Conservation (phyloP, 2,797 vertebrate genomes). For the Siniperca undulata region DNA sequence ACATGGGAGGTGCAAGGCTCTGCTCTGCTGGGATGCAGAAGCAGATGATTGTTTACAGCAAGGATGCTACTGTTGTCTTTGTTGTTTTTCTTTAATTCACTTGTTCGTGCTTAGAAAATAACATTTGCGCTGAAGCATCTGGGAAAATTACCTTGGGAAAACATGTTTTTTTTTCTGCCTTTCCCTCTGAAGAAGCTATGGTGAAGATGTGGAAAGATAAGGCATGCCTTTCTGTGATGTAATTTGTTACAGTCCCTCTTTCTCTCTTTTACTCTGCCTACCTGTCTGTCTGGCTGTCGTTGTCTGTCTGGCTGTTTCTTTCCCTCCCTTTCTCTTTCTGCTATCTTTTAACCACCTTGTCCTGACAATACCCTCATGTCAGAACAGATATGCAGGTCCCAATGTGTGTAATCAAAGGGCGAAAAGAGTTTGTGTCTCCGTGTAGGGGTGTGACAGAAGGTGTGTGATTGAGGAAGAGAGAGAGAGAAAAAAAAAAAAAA, state of each 20-base stretch:
- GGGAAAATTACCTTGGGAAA: slow-evolving; percentile 55
- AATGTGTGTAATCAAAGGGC: slow-evolving; percentile 54
- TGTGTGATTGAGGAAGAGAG: slow-evolving; percentile 13
- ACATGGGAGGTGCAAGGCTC: slow-evolving; percentile 45
- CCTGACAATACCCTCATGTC: slow-evolving; percentile 50
- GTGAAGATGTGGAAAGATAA: slow-evolving; percentile 40
- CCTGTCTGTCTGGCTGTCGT: slow-evolving; percentile 25
- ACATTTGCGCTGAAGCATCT: slow-evolving; percentile 51
- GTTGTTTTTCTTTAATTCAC: slow-evolving; percentile 68
- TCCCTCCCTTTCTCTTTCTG: slow-evolving; percentile 23
- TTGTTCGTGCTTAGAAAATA: slow-evolving; percentile 62
- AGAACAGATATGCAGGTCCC: slow-evolving; percentile 43
- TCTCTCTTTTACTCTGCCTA: slow-evolving; percentile 15
- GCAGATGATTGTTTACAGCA: slow-evolving; percentile 68
- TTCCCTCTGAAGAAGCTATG: slow-evolving; percentile 15
- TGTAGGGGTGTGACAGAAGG: slow-evolving; percentile 34
- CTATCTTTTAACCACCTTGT: slow-evolving; percentile 52
- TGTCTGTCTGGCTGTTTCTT: slow-evolving; percentile 34
- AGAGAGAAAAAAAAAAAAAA: not conserved
- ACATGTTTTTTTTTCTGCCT: slow-evolving; percentile 19
- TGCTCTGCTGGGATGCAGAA: slow-evolving; percentile 50
- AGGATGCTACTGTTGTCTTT: slow-evolving; percentile 52
- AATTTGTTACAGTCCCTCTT: slow-evolving; percentile 33
- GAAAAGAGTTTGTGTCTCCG: slow-evolving; percentile 39
- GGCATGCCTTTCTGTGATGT: slow-evolving; percentile 11